Percentiles rank a stretch among this genome's conserved stretches.
Evolutionary conservation across 1,140 invertebrate genomes (phyloP).

Genomic region (Coenobita brevimanus): DNA sequence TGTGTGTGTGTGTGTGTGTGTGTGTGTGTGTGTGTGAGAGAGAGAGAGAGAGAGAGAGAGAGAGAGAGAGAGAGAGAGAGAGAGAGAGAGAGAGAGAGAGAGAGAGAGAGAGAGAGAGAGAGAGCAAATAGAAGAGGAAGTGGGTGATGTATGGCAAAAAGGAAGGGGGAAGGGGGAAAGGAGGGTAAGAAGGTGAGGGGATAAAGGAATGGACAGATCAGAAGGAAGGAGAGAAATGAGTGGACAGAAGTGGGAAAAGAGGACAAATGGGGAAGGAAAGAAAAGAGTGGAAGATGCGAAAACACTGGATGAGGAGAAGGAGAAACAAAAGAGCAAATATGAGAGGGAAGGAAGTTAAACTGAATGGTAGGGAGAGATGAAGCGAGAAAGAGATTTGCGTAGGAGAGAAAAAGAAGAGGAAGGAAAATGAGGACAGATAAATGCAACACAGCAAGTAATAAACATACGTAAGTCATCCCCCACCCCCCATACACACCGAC

Average conservation of each 20-base stretch:
- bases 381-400: neutral
- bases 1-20: slow-evolving; percentile 14
- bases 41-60: neutral
- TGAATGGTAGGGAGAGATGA: neutral
- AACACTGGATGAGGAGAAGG: neutral
- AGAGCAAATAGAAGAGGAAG: no score
- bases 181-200: no score
- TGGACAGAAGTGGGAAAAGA: neutral
- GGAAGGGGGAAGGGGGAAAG: no score
- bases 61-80: neutral
- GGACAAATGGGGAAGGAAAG: neutral
- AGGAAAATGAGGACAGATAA: neutral
- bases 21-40: neutral
- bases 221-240: no score
- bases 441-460: no score
- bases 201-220: no score
- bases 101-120: no score
- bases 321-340: neutral
- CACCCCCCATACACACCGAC: no score
- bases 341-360: neutral
- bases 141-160: no score
- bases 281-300: neutral
- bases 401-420: neutral
- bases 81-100: neutral
- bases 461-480: no score